Evolutionary conservation across 2,797 vertebrate genomes (phyloP), one percentile per base, ranked within the genome.

Genomic region (Lemur catta): DNA sequence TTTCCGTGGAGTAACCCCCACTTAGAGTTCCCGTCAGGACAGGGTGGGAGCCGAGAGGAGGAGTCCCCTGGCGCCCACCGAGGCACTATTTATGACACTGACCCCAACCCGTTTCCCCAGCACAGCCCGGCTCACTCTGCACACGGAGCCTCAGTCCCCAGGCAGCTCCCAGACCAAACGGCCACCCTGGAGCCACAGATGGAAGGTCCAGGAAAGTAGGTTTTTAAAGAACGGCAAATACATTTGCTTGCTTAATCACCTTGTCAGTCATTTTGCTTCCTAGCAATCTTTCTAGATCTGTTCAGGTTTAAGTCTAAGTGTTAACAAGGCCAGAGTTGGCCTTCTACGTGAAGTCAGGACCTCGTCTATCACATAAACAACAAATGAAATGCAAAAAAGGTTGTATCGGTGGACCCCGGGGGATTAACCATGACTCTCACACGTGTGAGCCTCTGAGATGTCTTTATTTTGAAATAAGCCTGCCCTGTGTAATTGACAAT

Each of bases 91-190:
- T 82, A 65, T 87, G 2, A 1, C 11, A 33, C 52, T 55, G 20
- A 35, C 18, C 84, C 48, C 26, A 35, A 6, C 14, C 41, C 18
- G 2, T 26, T 48, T 55, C 7, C n/a, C 48, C 18, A 14, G n/a
- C 0, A 0, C 11, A 0, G 63, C 28, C 52, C 8, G 0, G 9
- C 30, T 10, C 0, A 0, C 72, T 43, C 12, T 0, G 43, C 26
- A 2, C 2, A 0, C 4, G n/a, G 24, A 72, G 30, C 33, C 76
- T 46, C n/a, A 52, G 57, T 50, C 57, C 18, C 1, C 33, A 67
- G n/a, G 28, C 17, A 55, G 46, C 9, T 6, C 13, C 61, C 2
- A 28, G 52, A n/a, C 26, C 10, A 0, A 24, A 67, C 0, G 38
- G 67, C 38, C 43, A 35, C 61, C 28, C 33, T 15, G 43, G 33